A percentile compares a stretch with the other conserved stretches of the same genome.
Evolutionary conservation across 1,140 invertebrate species (phyloP).

Genomic region (Tribolium castaneum): DNA sequence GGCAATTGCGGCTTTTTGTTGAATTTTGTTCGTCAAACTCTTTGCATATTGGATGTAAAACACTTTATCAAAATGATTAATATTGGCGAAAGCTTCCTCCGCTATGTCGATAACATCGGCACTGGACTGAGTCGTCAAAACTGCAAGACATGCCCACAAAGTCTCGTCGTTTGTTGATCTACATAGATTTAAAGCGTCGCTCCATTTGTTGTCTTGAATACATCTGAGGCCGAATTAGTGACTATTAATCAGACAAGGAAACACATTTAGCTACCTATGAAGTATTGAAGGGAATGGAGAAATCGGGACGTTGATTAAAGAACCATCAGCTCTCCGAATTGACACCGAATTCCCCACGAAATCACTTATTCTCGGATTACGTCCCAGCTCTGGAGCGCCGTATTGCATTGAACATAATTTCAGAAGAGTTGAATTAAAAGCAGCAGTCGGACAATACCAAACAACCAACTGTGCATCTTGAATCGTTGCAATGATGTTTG

Average conservation of each 20-base stretch:
- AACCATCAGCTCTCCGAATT: constrained; percentile 69
- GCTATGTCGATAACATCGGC: constrained; percentile 79
- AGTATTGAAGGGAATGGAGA: constrained; percentile 68
- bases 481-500: constrained; percentile 87
- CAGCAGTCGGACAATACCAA: constrained; percentile 86
- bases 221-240: constrained; percentile 56
- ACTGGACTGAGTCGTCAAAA: constrained; percentile 82
- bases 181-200: constrained; percentile 82
- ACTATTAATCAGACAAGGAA: background rate
- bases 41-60: constrained; percentile 89
- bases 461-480: constrained; percentile 84
- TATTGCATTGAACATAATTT: constrained; percentile 65
- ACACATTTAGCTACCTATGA: constrained; percentile 50
- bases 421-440: constrained; percentile 79
- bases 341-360: constrained; percentile 83
- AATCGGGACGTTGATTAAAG: constrained; percentile 67
- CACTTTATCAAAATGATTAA: constrained; percentile 92
- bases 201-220: constrained; percentile 74
- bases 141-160: constrained; percentile 91
- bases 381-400: constrained; percentile 77
- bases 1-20: constrained; percentile 83
- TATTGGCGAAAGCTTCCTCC: constrained; percentile 93
- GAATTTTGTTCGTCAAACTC: constrained; percentile 67
- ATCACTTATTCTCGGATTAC: constrained; percentile 79
- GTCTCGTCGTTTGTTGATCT: constrained; percentile 84